These are phyloP conservation scores for Cairina moschata DNA, from an alignment of 2,113 vertebrate genomes.

Conservation along the genomic window DNA sequence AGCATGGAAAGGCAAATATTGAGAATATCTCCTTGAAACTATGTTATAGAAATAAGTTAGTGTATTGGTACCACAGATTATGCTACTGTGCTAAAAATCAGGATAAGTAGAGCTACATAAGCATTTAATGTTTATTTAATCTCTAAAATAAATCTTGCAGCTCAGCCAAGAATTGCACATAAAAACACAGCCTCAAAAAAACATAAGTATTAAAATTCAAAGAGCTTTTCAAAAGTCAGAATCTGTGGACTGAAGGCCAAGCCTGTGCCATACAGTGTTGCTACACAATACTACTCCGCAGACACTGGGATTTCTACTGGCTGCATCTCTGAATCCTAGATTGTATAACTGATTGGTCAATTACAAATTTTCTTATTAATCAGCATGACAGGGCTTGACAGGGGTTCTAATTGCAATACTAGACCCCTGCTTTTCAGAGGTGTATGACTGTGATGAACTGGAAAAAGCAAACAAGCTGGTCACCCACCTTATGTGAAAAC, in stretches of 20 bases:
- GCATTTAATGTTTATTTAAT: neutral
- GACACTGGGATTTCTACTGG: neutral
- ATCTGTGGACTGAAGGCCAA: neutral
- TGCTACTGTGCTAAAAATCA: neutral
- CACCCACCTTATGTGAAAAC: neutral
- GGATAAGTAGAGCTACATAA: neutral
- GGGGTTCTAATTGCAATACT: neutral
- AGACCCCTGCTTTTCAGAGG: neutral
- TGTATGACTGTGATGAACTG: neutral
- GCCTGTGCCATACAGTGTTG: neutral
- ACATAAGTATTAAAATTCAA: neutral
- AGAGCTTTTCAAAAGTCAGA: neutral
- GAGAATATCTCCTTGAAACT: constrained; percentile 81
- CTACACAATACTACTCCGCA: neutral
- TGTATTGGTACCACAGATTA: neutral
- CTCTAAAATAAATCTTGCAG: neutral
- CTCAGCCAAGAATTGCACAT: neutral
- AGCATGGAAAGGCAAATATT: constrained; percentile 73
- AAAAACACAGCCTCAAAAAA: neutral
- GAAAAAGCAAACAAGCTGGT: neutral
- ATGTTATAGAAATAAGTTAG: neutral
- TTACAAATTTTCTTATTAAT: neutral
- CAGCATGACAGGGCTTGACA: neutral
- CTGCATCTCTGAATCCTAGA: neutral
- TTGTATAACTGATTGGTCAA: neutral